Evolutionary conservation across 2,113 vertebrate genomes (phyloP).

Genomic region (Harpagus bidentatus): DNA sequence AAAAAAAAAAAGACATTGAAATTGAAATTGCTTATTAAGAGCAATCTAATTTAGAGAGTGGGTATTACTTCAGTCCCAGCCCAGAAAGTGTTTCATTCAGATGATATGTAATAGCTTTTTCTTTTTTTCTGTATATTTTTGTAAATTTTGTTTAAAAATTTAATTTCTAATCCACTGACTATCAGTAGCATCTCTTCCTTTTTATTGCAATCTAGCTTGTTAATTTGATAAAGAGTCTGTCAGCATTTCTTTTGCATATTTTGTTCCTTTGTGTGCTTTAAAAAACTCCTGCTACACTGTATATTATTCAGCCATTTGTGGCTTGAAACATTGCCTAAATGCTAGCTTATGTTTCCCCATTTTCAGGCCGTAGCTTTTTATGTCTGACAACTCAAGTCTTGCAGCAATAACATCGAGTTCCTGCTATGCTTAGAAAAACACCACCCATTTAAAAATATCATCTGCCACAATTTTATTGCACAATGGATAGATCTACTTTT

Average conservation of each 20-base stretch:
- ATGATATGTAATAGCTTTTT: not conserved
- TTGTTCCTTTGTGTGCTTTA: not conserved
- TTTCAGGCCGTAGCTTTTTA: not conserved
- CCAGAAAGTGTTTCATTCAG: not conserved
- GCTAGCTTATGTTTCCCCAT: constrained; percentile 4
- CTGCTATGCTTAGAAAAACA: constrained; percentile 21
- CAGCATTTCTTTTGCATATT: not conserved
- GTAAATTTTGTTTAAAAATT: not conserved
- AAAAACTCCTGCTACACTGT: not conserved
- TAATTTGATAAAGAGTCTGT: constrained; percentile 14
- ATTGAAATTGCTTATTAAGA: not conserved
- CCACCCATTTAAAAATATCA: constrained; percentile 2
- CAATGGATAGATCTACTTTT: not conserved
- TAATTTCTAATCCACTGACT: not conserved
- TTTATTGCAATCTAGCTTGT: not conserved
- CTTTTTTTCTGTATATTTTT: not conserved
- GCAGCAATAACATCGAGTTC: not conserved
- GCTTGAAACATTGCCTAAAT: constrained; percentile 43
- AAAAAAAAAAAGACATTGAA: too few species aligned
- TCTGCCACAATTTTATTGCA: not conserved
- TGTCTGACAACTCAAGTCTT: constrained; percentile 41
- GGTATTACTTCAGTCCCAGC: not conserved
- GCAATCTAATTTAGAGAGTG: not conserved
- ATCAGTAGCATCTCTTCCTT: not conserved
- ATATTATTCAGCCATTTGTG: constrained; percentile 16